phyloP scores from a whole-genome alignment of 2,888 invertebrate genomes.

The Tanypteryx hageni region DNA sequence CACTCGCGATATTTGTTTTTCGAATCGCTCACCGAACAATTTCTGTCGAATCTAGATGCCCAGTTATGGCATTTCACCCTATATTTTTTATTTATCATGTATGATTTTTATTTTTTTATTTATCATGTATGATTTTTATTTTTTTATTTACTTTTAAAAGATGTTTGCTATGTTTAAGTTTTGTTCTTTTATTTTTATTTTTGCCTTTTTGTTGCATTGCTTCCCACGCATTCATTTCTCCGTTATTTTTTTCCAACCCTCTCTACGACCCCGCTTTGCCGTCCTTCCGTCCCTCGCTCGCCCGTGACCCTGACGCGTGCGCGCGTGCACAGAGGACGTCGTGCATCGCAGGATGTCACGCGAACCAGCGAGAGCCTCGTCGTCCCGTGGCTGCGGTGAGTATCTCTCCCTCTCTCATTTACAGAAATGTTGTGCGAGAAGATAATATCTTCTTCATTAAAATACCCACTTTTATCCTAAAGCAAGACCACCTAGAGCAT shows the following conservation, averaged over 20 bases:
- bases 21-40: background rate
- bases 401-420: slow-evolving; percentile 65
- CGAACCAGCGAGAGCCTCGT: slow-evolving; percentile 73
- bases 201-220: slow-evolving; percentile 71
- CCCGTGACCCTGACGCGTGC: slow-evolving; percentile 69
- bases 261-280: too few species aligned
- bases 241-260: slow-evolving; percentile 71
- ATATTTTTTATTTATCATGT: slow-evolving; percentile 11
- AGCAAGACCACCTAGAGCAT: too few species aligned
- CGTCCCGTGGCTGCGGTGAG: slow-evolving; percentile 73
- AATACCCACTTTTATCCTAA: too few species aligned
- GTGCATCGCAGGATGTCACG: slow-evolving; percentile 88
- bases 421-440: too few species aligned
- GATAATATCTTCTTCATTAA: too few species aligned
- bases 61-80: too few species aligned
- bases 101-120: slow-evolving; percentile 73
- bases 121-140: slow-evolving; percentile 71
- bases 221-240: slow-evolving; percentile 71
- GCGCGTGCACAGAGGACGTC: slow-evolving; percentile 80
- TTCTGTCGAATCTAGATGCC: background rate
- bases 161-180: background rate
- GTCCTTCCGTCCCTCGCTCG: too few species aligned
- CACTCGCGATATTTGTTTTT: too few species aligned
- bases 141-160: slow-evolving; percentile 70
- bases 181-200: slow-evolving; percentile 69